These are phyloP conservation scores for Camponotus fellah DNA, from an alignment of 2,888 invertebrate genomes.

Conservation along the genomic window DNA sequence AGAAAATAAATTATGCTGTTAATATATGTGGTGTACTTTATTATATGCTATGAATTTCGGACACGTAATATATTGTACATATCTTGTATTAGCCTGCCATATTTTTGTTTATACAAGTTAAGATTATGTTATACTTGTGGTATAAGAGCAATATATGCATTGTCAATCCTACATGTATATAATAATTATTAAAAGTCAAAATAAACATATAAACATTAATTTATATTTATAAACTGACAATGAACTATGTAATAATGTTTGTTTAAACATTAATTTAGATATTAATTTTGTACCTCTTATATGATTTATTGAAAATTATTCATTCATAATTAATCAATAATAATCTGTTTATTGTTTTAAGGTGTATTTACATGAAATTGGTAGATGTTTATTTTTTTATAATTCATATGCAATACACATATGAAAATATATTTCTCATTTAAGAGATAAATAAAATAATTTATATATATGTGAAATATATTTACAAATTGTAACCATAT, in stretches of 20 bases:
- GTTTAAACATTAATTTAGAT: constrained; percentile 5
- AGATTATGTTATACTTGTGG: constrained; percentile 22
- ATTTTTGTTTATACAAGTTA: constrained; percentile 34
- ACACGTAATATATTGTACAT: neutral
- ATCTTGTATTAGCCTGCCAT: constrained; percentile 51
- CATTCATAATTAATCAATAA: neutral
- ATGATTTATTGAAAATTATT: constrained; percentile 16
- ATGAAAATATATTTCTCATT: constrained; percentile 28
- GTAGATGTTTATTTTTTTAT: constrained; percentile 30
- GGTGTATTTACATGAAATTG: constrained; percentile 4
- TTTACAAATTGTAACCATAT: constrained; percentile 88
- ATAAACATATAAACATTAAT: neutral
- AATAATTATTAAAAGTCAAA: constrained; percentile 22
- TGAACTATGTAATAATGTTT: constrained; percentile 16
- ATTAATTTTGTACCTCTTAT: constrained; percentile 13
- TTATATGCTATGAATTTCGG: neutral
- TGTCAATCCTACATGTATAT: constrained; percentile 11
- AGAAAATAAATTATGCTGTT: constrained; percentile 26
- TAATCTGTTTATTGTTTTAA: constrained; percentile 1
- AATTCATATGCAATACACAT: neutral
- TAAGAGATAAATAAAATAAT: constrained; percentile 3
- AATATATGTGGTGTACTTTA: neutral
- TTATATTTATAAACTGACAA: neutral
- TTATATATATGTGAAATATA: constrained; percentile 25
- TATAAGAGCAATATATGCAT: constrained; percentile 16